Evolutionary conservation across 2,113 vertebrate genomes (phyloP).

Genomic region (Passer domesticus): DNA sequence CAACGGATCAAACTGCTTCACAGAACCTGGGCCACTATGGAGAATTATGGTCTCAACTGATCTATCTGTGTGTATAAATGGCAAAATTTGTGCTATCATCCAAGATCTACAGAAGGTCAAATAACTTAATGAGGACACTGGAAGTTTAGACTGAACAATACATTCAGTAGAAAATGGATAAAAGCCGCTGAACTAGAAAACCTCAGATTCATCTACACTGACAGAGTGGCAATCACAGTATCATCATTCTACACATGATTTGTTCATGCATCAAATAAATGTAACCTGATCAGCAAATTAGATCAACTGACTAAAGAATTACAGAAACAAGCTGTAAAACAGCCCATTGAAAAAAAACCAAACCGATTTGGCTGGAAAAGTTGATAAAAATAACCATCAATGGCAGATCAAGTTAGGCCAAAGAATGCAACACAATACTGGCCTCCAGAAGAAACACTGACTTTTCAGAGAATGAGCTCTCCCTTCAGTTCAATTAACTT

Average conservation of each 20-base stretch:
- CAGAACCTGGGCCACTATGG: not conserved
- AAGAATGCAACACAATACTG: not conserved
- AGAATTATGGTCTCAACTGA: not conserved
- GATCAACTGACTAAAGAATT: not conserved
- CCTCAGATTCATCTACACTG: not conserved
- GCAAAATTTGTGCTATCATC: not conserved
- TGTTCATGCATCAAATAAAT: not conserved
- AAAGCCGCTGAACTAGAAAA: not conserved
- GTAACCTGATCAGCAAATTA: not conserved
- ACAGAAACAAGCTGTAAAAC: not conserved
- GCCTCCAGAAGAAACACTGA: not conserved
- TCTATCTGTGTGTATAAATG: accelerated
- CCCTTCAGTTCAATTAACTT: not conserved
- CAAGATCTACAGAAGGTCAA: not conserved
- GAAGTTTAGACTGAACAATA: not conserved
- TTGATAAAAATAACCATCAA: not conserved
- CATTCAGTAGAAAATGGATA: not conserved
- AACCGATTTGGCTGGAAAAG: not conserved
- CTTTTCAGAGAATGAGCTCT: not conserved
- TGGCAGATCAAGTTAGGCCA: not conserved
- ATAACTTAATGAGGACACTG: not conserved
- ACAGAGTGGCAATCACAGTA: not conserved
- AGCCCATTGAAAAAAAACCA: not conserved
- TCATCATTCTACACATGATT: not conserved
- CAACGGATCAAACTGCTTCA: not conserved